Evolutionary conservation across 2,113 vertebrate genomes (phyloP).

Genomic region (Fregetta grallaria): DNA sequence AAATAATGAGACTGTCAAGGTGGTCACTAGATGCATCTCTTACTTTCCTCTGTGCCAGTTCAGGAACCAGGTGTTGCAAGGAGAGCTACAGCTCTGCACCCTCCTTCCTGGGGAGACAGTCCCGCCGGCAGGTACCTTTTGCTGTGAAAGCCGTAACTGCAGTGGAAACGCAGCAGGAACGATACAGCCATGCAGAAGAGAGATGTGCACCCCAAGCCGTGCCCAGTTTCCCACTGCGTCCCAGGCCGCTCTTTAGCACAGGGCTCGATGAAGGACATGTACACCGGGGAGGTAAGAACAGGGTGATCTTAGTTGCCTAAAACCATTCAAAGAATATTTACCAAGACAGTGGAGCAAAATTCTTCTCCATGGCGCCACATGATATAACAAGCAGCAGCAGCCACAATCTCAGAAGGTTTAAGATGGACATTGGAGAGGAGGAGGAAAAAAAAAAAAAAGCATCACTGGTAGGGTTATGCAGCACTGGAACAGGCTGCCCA

Average conservation of each 20-base stretch:
- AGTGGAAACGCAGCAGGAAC: background rate
- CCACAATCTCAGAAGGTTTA: background rate
- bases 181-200: background rate
- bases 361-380: background rate
- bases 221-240: background rate
- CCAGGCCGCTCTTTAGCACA: background rate
- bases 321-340: background rate
- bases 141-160: background rate
- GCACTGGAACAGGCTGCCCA: background rate
- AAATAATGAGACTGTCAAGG: background rate
- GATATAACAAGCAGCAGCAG: background rate
- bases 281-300: background rate
- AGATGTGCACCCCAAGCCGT: background rate
- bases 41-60: background rate
- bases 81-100: background rate
- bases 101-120: background rate
- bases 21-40: background rate
- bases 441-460: background rate
- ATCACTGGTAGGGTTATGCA: background rate
- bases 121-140: background rate
- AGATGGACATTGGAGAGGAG: background rate
- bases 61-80: background rate
- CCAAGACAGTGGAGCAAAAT: background rate
- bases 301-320: background rate
- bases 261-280: accelerated